Evolutionary conservation across 2,888 invertebrate species (phyloP).

Genomic region (Bruchidius siliquastri): DNA sequence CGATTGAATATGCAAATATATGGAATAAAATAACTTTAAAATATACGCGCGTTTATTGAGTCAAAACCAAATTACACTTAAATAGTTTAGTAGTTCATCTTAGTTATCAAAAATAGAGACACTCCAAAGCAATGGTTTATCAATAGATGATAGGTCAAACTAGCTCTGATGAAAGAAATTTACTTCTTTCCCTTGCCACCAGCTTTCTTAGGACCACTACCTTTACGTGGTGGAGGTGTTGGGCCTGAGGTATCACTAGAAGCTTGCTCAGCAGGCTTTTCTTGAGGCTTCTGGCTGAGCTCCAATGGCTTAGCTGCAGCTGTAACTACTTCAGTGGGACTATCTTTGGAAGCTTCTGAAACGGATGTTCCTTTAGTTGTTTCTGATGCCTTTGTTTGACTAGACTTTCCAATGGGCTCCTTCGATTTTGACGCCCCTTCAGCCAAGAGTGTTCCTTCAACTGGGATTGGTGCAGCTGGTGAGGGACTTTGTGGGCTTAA

Average conservation of each 20-base stretch:
- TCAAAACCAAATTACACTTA: background rate
- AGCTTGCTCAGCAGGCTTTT: background rate
- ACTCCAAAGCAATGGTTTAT: background rate
- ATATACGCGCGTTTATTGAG: background rate
- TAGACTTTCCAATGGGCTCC: background rate
- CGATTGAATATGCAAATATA: too few species aligned
- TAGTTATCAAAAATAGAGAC: background rate
- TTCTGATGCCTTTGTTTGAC: too few species aligned
- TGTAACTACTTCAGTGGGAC: background rate
- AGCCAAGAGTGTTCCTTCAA: constrained; percentile 8
- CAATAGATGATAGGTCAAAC: background rate
- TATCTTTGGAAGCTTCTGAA: background rate
- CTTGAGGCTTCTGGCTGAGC: background rate
- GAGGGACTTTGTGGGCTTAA: constrained; percentile 11
- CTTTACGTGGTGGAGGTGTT: constrained; percentile 43
- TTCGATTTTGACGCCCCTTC: constrained; percentile 8
- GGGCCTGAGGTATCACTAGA: constrained; percentile 15
- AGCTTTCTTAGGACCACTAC: constrained; percentile 34
- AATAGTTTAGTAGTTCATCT: background rate
- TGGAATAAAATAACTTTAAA: too few species aligned
- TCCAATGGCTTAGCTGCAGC: background rate
- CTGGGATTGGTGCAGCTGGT: constrained; percentile 13
- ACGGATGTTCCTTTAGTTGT: too few species aligned
- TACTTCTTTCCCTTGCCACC: constrained; percentile 31
- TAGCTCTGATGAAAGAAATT: background rate